These are phyloP conservation scores for Peromyscus nudipes DNA, from an alignment of 2,797 vertebrate genomes.

Conservation along the genomic window DNA sequence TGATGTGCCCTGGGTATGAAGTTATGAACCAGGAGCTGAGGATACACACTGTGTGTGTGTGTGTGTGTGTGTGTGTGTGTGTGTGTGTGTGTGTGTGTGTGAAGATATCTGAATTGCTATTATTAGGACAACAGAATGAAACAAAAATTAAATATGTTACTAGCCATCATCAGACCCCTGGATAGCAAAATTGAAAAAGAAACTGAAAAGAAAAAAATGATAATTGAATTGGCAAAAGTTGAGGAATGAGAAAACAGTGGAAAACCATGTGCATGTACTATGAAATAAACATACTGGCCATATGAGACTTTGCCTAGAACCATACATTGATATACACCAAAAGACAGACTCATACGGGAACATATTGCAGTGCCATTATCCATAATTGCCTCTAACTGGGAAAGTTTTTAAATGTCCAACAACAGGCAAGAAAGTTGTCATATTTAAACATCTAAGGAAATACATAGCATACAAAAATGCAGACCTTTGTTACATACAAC, in stretches of 20 bases:
- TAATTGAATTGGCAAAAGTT: background rate
- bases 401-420: background rate
- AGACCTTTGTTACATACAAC: background rate
- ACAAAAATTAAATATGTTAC: background rate
- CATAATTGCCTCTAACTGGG: background rate
- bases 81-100: background rate
- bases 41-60: background rate
- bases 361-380: background rate
- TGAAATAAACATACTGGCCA: background rate
- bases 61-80: background rate
- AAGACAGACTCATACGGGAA: background rate
- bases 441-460: background rate
- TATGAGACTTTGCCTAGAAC: background rate
- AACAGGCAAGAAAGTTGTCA: background rate
- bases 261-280: background rate
- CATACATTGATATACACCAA: background rate
- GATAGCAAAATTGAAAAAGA: background rate
- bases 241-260: background rate
- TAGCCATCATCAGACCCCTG: background rate
- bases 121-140: background rate
- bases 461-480: background rate
- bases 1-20: background rate
- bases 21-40: background rate
- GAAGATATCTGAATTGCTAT: background rate
- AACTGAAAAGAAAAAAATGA: background rate